Percentiles rank a stretch among this genome's conserved stretches.
phyloP scores from a whole-genome alignment of 2,797 vertebrate species.

The Spondyliosoma cantharus region DNA sequence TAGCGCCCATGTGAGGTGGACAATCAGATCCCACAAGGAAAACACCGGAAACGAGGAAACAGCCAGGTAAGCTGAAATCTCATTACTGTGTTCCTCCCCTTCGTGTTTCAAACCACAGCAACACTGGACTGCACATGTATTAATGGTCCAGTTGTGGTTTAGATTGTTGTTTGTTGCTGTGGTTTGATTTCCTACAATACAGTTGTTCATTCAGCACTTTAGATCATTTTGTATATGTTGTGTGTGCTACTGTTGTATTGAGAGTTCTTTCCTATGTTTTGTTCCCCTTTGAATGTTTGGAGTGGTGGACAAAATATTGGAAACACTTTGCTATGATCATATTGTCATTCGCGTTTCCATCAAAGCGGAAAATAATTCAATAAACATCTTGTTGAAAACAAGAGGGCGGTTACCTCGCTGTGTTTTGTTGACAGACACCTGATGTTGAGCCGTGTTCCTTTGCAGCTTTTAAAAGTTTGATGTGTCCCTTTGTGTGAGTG shows the following conservation, averaged over 20 bases:
- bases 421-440: conserved; percentile 11
- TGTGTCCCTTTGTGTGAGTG: conserved; percentile 36
- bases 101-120: background rate
- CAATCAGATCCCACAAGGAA: background rate
- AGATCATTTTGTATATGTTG: background rate
- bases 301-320: background rate
- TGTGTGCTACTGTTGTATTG: background rate
- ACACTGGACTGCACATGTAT: background rate
- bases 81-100: background rate
- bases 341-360: background rate
- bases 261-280: background rate
- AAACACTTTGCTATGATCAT: background rate
- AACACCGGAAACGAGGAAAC: background rate
- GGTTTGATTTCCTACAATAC: background rate
- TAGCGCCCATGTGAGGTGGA: conserved; percentile 6
- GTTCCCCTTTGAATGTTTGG: background rate
- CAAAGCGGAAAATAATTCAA: background rate
- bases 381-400: conserved; percentile 13
- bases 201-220: background rate
- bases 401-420: background rate
- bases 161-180: too few relatives aligned
- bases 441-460: conserved; percentile 44
- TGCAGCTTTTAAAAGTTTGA: conserved; percentile 42
- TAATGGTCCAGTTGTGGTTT: background rate
- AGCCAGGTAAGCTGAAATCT: background rate